Evolutionary conservation across 2,113 vertebrate genomes (phyloP).

Genomic region (Odobenus rosmarus): DNA sequence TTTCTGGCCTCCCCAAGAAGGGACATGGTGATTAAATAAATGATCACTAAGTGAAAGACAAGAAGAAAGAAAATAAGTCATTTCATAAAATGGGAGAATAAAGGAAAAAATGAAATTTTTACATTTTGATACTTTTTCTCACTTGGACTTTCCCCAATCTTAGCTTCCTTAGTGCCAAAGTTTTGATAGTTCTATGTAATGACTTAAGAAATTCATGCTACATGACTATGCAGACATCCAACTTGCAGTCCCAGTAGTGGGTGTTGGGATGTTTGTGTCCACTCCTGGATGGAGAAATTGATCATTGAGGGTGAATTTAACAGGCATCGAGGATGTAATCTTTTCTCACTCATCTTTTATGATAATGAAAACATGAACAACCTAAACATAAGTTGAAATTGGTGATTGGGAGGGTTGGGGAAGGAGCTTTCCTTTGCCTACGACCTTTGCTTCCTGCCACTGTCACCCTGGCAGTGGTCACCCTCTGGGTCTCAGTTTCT

Average conservation of each 20-base stretch:
- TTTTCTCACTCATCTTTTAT: background rate
- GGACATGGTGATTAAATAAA: background rate
- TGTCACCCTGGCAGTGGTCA: background rate
- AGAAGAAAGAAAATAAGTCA: conserved; percentile 1
- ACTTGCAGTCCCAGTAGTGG: fast-evolving
- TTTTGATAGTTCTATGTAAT: background rate
- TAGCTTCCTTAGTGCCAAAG: background rate
- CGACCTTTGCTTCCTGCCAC: background rate
- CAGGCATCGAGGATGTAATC: background rate
- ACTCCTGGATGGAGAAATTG: background rate
- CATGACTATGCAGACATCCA: background rate
- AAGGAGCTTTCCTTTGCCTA: background rate
- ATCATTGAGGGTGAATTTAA: fast-evolving
- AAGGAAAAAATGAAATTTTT: background rate
- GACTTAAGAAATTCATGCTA: background rate
- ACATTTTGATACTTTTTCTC: background rate
- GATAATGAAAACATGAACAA: background rate
- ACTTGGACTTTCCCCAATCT: background rate
- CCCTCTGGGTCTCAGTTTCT: background rate
- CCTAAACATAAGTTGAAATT: background rate
- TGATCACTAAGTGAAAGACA: background rate
- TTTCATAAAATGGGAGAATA: background rate
- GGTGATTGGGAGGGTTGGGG: background rate
- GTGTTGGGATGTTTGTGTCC: background rate
- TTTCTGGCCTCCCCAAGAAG: background rate